These are phyloP conservation scores for Melinopterus prodromus DNA, from an alignment of 2,888 invertebrate genomes.

Conservation along the genomic window DNA sequence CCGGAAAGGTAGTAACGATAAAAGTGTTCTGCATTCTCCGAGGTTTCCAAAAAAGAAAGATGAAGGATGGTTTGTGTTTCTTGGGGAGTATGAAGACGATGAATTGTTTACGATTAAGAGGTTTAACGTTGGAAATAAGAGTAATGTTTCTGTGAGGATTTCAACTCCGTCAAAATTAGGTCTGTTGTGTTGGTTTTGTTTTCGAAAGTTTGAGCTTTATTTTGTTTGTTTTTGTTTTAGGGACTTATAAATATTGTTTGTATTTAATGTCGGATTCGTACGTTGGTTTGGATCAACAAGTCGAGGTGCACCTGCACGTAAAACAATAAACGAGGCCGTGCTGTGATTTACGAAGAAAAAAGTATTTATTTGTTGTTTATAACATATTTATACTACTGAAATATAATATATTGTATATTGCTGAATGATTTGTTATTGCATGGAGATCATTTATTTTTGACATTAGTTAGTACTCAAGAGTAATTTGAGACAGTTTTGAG, in stretches of 20 bases:
- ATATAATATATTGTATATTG: background rate
- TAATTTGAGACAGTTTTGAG: too few relatives aligned
- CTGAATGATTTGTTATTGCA: background rate
- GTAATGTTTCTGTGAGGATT: slow-evolving; percentile 66
- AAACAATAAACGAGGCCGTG: slow-evolving; percentile 18
- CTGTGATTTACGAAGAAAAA: slow-evolving; percentile 8
- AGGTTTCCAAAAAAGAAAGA: slow-evolving; percentile 93
- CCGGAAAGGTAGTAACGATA: slow-evolving; percentile 52
- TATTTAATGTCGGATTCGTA: slow-evolving; percentile 93
- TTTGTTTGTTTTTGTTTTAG: slow-evolving; percentile 59
- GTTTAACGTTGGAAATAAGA: slow-evolving; percentile 64
- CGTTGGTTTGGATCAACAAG: slow-evolving; percentile 93
- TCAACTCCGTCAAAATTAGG: slow-evolving; percentile 65
- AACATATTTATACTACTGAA: background rate
- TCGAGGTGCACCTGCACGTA: slow-evolving; percentile 47
- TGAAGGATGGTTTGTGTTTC: slow-evolving; percentile 93
- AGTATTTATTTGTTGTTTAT: slow-evolving; percentile 5
- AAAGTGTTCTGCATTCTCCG: slow-evolving; percentile 77
- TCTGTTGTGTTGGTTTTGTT: slow-evolving; percentile 49
- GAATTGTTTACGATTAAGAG: slow-evolving; percentile 87
- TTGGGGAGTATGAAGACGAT: slow-evolving; percentile 76
- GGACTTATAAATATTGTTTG: slow-evolving; percentile 79
- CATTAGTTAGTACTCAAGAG: too few relatives aligned
- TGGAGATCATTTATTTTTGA: background rate
- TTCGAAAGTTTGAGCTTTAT: background rate